Evolutionary conservation across 2,797 vertebrate species (phyloP), one percentile per base, ranked within the genome.

Genomic region (Denticeps clupeoides): DNA sequence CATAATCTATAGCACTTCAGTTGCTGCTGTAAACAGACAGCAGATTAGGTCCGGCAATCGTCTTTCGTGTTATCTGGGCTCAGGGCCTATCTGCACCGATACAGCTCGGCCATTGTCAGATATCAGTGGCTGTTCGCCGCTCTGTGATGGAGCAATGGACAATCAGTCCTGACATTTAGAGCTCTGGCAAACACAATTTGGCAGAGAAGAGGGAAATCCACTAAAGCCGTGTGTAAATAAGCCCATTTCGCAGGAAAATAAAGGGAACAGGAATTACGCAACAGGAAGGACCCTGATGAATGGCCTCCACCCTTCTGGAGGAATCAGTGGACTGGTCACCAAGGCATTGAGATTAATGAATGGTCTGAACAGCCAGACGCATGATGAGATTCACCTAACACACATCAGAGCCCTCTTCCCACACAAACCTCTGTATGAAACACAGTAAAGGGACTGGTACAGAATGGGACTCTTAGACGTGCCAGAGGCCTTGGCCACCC

Each of bases 171-270:
- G 79, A 78, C 59, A 47, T 46, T 42, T 68, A 64, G 58, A 62
- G 60, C 65, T n/a, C n/a, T 29, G 67, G 61, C 62, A 55, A 69
- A 69, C 62, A 68, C 22, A 52, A 52, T 35, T 52, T 22, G 69
- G 73, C 70, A 67, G 65, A 69, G 74, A 73, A 69, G 67, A 70
- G 76, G 63, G 69, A 69, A 77, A 75, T 76, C 71, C 71, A 52
- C 64, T 78, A 71, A 79, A 69, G 68, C 67, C 67, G 50, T 75
- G 78, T 79, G 70, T 72, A 76, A 77, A 77, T 82, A 79, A 84
- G 77, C 72, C 69, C 72, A 70, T 79, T 77, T 72, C 77, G 75
- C 65, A 79, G 72, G 72, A 72, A 70, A 42, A 46, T 35, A 44
- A 47, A 31, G 19, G 22, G 33, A 35, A 38, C 1, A 10, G 21